Conservation (phyloP, 1,140 invertebrate species). For the Neodiprion lecontei region DNA sequence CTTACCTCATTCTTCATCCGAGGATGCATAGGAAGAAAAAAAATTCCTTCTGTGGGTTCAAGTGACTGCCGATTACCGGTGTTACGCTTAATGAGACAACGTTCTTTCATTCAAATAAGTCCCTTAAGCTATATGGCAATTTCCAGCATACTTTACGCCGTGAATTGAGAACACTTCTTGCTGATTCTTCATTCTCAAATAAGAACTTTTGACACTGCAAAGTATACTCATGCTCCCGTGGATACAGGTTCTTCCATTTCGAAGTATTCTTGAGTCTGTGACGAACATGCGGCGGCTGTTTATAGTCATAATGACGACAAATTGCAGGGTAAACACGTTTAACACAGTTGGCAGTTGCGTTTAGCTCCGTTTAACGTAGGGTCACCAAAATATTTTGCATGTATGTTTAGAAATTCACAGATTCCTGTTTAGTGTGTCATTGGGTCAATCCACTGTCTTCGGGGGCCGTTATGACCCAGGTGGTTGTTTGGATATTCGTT, state of each 20-base stretch:
- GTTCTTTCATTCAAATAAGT: too few relatives aligned
- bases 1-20: not conserved
- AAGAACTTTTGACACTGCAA: too few relatives aligned
- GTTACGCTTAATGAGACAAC: too few relatives aligned
- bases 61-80: too few relatives aligned
- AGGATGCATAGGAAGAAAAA: not conserved
- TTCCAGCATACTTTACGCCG: too few relatives aligned
- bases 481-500: not conserved
- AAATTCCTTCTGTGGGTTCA: too few relatives aligned
- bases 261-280: too few relatives aligned
- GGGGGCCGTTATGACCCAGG: not conserved
- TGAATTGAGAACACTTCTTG: too few relatives aligned
- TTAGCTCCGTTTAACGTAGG: slow-evolving; percentile 4
- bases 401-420: slow-evolving; percentile 7
- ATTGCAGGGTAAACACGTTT: not conserved
- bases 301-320: not conserved
- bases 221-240: too few relatives aligned
- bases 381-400: slow-evolving; percentile 3
- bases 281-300: not conserved
- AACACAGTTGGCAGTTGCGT: not conserved
- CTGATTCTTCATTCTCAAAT: too few relatives aligned
- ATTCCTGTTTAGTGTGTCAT: slow-evolving; percentile 1
- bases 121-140: too few relatives aligned
- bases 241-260: too few relatives aligned
- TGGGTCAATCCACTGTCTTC: not conserved